Percentiles rank a stretch among this genome's conserved stretches.
Evolutionary conservation across 2,113 vertebrate genomes (phyloP).

Genomic region (Dipodomys ordii): DNA sequence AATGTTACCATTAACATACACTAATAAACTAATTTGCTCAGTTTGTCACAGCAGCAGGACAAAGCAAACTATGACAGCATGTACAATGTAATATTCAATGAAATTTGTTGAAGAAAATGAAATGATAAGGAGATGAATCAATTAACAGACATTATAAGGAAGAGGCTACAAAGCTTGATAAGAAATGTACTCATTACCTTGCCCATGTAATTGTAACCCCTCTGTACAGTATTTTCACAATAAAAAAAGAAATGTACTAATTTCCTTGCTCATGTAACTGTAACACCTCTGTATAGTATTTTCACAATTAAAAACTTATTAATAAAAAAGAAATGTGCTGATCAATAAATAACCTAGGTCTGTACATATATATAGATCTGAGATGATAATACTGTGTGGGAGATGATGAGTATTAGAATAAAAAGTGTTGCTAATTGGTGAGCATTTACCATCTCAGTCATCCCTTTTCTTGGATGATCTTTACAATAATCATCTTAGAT

Average conservation of each 20-base stretch:
- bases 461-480: not conserved
- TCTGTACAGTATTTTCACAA: too few species aligned
- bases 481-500: not conserved
- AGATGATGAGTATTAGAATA: not conserved
- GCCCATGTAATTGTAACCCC: too few species aligned
- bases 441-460: not conserved
- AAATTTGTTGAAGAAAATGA: not conserved
- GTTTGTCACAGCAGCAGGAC: not conserved
- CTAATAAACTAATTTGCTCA: too few species aligned
- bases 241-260: too few species aligned
- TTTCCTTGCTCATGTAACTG: too few species aligned
- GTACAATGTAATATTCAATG: not conserved
- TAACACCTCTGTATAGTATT: too few species aligned
- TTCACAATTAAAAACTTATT: too few species aligned
- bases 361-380: not conserved
- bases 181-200: too few species aligned
- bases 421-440: not conserved
- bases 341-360: not conserved
- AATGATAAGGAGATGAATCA: not conserved
- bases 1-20: too few species aligned
- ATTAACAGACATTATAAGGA: not conserved
- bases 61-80: not conserved
- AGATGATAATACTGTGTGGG: not conserved
- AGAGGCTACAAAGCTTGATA: too few species aligned
- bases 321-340: too few species aligned